A percentile compares a stretch with the other conserved stretches of the same genome.
Evolutionary conservation across 2,888 invertebrate genomes (phyloP).

Genomic region (Sympetrum striolatum): DNA sequence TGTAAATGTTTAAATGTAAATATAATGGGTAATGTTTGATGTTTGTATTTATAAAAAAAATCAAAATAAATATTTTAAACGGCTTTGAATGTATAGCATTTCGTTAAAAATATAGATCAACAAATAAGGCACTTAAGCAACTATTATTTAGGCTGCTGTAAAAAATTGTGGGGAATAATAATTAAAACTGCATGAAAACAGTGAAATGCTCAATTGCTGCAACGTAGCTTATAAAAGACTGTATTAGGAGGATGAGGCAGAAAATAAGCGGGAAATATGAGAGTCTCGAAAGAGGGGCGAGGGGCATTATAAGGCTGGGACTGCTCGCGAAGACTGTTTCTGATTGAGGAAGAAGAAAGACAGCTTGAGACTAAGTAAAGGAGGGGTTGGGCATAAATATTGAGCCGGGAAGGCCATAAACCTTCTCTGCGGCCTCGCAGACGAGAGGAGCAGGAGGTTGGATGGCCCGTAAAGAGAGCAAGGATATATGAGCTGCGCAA

Average conservation of each 20-base stretch:
- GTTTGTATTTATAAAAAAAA: too few relatives aligned
- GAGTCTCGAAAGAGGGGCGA: background rate
- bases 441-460: background rate
- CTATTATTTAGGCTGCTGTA: too few relatives aligned
- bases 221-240: background rate
- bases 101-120: too few relatives aligned
- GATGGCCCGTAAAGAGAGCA: background rate
- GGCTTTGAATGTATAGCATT: too few relatives aligned
- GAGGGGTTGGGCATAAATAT: background rate
- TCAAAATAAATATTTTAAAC: too few relatives aligned
- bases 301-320: background rate
- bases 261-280: background rate
- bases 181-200: background rate
- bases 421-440: background rate
- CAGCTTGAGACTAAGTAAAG: background rate
- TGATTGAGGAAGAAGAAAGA: background rate
- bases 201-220: background rate
- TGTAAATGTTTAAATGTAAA: too few relatives aligned
- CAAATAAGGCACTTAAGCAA: too few relatives aligned
- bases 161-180: too few relatives aligned
- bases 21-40: too few relatives aligned
- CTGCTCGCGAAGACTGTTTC: background rate
- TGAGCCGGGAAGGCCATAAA: slow-evolving; percentile 19
- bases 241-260: background rate
- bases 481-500: background rate